Conservation (phyloP, 2,888 invertebrate species). For the Imbricaverruca yamaguchii region DNA sequence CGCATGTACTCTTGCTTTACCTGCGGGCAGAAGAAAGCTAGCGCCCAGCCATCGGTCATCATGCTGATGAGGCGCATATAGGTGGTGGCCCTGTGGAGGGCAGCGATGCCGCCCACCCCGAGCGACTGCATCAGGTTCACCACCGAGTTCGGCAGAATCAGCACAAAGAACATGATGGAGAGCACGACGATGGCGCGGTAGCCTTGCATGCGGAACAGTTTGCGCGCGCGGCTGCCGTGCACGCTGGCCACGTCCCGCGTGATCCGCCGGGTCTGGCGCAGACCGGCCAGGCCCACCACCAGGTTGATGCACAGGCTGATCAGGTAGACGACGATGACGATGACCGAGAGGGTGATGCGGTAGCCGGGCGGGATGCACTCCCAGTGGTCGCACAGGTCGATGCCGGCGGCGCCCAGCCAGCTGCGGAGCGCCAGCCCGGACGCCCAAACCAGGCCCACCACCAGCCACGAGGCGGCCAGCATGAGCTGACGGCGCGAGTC, state of each 20-base stretch:
- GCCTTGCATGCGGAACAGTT: background rate
- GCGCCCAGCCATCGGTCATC: background rate
- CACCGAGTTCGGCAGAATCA: background rate
- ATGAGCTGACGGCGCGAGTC: background rate
- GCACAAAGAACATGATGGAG: background rate
- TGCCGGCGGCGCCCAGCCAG: background rate
- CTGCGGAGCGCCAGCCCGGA: background rate
- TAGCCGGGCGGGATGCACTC: background rate
- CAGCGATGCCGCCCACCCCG: background rate
- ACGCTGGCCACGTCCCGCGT: background rate
- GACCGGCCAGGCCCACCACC: background rate
- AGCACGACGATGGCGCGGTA: background rate
- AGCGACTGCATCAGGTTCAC: background rate
- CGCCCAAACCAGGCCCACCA: background rate
- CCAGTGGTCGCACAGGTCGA: background rate
- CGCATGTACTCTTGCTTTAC: background rate
- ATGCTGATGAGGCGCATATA: background rate
- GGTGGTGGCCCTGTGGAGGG: background rate
- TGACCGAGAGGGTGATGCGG: background rate
- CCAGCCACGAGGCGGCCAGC: background rate
- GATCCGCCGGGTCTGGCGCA: background rate
- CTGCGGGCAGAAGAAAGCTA: background rate
- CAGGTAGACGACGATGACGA: background rate
- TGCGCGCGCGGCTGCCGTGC: background rate
- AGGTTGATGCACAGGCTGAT: background rate